Conservation (phyloP, 2,888 invertebrate species). For the Ceratothoa steindachneri region DNA sequence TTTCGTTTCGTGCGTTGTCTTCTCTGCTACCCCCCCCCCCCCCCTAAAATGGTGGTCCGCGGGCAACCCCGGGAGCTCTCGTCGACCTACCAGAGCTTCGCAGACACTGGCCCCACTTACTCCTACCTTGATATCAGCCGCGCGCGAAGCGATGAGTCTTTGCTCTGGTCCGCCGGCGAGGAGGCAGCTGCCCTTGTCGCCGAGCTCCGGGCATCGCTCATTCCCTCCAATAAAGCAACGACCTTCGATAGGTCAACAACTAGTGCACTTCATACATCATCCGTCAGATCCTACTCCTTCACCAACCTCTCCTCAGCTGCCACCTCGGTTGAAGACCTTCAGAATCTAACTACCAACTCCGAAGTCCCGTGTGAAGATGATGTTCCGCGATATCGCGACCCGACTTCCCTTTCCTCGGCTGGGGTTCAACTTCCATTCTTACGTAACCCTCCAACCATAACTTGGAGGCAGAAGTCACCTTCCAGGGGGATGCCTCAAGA, state of each 20-base stretch:
- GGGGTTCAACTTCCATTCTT: background rate
- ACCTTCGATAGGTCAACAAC: slow-evolving; percentile 2
- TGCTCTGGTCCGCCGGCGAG: slow-evolving; percentile 41
- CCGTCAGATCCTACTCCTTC: slow-evolving; percentile 30
- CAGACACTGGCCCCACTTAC: slow-evolving; percentile 39
- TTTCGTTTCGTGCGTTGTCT: too few relatives aligned
- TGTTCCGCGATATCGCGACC: background rate
- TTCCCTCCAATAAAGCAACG: background rate
- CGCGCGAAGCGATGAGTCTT: slow-evolving; percentile 40
- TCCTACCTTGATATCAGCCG: slow-evolving; percentile 37
- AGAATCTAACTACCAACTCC: background rate
- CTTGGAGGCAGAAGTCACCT: background rate
- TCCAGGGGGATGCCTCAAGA: background rate
- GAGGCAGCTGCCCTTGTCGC: slow-evolving; percentile 43
- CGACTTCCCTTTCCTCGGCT: too few relatives aligned
- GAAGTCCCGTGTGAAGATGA: background rate
- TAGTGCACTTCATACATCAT: background rate
- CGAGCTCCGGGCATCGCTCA: slow-evolving; percentile 37
- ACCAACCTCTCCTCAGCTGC: slow-evolving; percentile 39
- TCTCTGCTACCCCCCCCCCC: too few relatives aligned
- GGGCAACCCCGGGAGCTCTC: slow-evolving; percentile 15
- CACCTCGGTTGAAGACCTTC: slow-evolving; percentile 27
- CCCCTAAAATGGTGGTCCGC: background rate
- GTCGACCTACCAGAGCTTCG: slow-evolving; percentile 41
- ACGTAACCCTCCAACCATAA: background rate